Conservation (phyloP, 2,113 vertebrate species). For the Nicator chloris region DNA sequence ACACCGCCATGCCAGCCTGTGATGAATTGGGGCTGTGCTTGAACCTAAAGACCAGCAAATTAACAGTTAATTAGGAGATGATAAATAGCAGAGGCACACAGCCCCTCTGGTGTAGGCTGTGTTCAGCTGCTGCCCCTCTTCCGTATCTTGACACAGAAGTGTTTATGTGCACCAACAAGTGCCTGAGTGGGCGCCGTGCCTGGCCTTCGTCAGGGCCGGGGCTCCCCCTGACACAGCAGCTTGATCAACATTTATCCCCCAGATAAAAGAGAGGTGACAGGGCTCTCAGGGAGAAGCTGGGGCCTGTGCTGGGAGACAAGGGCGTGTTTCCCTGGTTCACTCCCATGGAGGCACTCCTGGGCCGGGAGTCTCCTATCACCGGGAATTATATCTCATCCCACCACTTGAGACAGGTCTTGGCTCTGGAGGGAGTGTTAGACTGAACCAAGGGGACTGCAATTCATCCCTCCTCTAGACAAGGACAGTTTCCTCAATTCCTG, state of each 20-base stretch:
- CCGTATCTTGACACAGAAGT: conserved; percentile 74
- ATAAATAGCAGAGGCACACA: conserved; percentile 80
- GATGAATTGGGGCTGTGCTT: conserved; percentile 80
- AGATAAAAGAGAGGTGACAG: not conserved
- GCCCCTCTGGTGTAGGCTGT: not conserved
- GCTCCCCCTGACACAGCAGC: conserved; percentile 55
- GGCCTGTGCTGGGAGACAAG: not conserved
- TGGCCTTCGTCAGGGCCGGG: conserved; percentile 76
- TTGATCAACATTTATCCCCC: conserved; percentile 1
- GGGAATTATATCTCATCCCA: not conserved
- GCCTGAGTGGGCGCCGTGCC: conserved; percentile 76
- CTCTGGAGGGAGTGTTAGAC: not conserved
- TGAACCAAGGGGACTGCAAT: not conserved
- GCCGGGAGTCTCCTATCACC: not conserved
- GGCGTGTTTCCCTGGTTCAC: not conserved
- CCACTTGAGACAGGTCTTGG: not conserved
- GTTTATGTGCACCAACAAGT: conserved; percentile 88
- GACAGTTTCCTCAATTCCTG: not conserved
- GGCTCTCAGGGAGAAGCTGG: not conserved
- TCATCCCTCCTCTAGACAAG: not conserved
- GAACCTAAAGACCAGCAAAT: conserved; percentile 81
- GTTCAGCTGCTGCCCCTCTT: conserved; percentile 59
- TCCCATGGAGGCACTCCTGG: not conserved
- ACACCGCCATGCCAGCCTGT: conserved; percentile 61
- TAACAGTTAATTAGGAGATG: conserved; percentile 81